Conservation (phyloP, 2,888 invertebrate genomes). For the Emmelina monodactyla region DNA sequence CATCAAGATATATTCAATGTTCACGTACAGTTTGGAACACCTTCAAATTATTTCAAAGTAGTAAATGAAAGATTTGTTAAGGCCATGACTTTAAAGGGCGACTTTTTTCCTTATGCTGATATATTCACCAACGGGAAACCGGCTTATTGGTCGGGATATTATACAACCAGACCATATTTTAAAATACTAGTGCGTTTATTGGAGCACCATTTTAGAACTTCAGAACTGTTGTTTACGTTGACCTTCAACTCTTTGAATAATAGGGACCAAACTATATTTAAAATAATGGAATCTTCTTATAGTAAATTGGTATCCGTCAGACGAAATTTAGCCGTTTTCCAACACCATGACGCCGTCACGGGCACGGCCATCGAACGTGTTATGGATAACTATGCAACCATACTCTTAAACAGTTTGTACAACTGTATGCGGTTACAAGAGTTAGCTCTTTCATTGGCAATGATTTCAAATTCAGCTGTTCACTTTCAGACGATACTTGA, state of each 20-base stretch:
- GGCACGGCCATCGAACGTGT: conserved; percentile 93
- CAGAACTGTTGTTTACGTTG: conserved; percentile 86
- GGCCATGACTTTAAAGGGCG: conserved; percentile 86
- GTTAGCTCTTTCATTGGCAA: conserved; percentile 71
- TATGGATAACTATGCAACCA: conserved; percentile 92
- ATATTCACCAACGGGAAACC: conserved; percentile 91
- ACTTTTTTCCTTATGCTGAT: conserved; percentile 97
- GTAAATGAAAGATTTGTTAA: conserved; percentile 71
- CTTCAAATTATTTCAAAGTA: conserved; percentile 86
- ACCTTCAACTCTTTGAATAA: conserved; percentile 79
- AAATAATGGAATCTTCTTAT: conserved; percentile 81
- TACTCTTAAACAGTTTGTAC: conserved; percentile 83
- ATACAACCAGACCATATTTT: conserved; percentile 86
- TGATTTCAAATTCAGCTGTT: too few species aligned
- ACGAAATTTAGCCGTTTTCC: conserved; percentile 88
- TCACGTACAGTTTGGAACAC: conserved; percentile 88
- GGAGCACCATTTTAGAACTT: conserved; percentile 80
- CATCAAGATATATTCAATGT: conserved; percentile 75
- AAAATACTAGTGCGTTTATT: conserved; percentile 85
- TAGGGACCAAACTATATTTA: conserved; percentile 64
- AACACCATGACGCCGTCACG: conserved; percentile 98
- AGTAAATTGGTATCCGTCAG: conserved; percentile 83
- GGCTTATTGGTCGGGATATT: conserved; percentile 98
- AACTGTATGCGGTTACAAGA: conserved; percentile 81
- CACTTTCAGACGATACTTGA: conserved; percentile 53